Evolutionary conservation across 2,888 invertebrate species (phyloP), one percentile per base, ranked within the genome.

Genomic region (Pseudeuparius sepicola): DNA sequence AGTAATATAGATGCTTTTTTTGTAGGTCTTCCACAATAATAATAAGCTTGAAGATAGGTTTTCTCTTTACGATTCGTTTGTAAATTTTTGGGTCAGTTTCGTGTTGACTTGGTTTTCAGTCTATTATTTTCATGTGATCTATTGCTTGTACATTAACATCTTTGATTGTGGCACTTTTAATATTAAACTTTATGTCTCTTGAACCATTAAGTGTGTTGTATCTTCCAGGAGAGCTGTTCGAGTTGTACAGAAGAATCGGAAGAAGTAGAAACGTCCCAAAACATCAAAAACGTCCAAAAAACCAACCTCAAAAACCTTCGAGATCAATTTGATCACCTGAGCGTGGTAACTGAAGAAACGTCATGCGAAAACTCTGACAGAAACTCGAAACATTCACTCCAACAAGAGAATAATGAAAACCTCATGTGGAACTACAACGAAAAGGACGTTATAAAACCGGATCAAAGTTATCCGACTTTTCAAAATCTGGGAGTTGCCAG

Each of bases 271-370:
- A 53, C 55, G 14, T 59, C 55, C 4, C 64, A 65, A 45, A 64
- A 64, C 42, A 46, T 61, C 27, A 60, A 63, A 41, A 64, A 64
- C 48, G 60, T 60, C 24, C 61, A 64, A 42, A 61, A 63, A 48
- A 61, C 60, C 24, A 61, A 66, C 59, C 44, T 66, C 55, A 57
- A 68, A 56, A 60, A 64, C 56, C 49, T 70, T 50, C 50, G 61
- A 51, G 63, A 73, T 48, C 67, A 71, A 56, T 83, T 81, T 60
- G 80, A 83, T 59, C 79, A 81, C 56, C 67, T 84, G 29, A 79
- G 79, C 38, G 75, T 83, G 14, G 83, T 84, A 26, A 78, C 79
- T 4, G 84, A 84, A 54, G 84, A 83, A 51, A 76, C 70, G 12
- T 60, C 60, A 3, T 54, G 56, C 15, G 63, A 63, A 42, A 63